Base-by-base conservation (phyloP, 2,888 invertebrate species). In the Schizaphis graminum region DNA sequence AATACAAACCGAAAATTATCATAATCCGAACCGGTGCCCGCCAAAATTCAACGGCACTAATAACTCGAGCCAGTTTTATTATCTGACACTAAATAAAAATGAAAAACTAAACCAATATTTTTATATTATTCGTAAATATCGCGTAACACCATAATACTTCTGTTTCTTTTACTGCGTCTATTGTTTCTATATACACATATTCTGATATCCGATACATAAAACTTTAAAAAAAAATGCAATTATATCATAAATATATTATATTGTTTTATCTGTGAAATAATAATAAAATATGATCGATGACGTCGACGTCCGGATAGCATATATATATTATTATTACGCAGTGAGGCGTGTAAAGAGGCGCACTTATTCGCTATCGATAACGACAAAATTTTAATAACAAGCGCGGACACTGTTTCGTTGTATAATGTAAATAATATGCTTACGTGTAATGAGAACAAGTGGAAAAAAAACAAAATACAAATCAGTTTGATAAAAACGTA, bases 1-100 rank as follows among this genome's bases (percentile, higher is more conserved):
- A 90, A 24, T 91, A 94, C 28, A 94, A 86, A n/a, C 94, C 94
- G 94, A 94, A 86, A 67, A 94, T 53, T 94, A 94, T 94, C 94
- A 94, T 94, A 94, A 94, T 94, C 94, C 94, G 90, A 86, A 93
- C 28, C 35, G 94, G 93, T 21, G 93, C 16, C 57, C 84, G 89
- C 93, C 89, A 90, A 90, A 85, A 47, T 57, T 85, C 41, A 13
- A 93, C 88, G 53, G 61, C 87, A 35, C 86, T 49, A 44, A 47
- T 61, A 35, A 67, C 11, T 21, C 56, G 88, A 77, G 92, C 92
- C 92, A 93, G 67, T 92, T 92, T 92, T 77, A 87, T 28, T n/a
- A 61, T 21, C 21, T 53, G 53, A 0, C 53, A 53, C 53, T 53
- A 53, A 53, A 53, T 53, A 53, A 53, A 53, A 53, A 35, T 4